Percentiles rank a stretch among this genome's conserved stretches.
phyloP scores from a whole-genome alignment of 1,140 invertebrate genomes.

The Penaeus chinensis region DNA sequence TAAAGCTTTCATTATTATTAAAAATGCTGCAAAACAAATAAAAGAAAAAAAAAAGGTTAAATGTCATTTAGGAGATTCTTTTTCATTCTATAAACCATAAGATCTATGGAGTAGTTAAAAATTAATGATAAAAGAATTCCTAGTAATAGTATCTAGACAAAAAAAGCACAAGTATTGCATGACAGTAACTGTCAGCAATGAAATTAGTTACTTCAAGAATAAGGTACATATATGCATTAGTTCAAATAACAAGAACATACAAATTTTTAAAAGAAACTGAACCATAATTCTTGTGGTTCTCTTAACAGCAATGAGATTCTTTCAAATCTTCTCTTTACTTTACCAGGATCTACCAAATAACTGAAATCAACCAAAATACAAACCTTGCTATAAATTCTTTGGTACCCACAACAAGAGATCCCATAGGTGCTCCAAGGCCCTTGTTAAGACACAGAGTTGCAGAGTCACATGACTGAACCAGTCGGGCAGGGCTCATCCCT shows the following conservation, averaged over 20 bases:
- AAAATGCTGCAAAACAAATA: no score
- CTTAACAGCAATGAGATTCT: constrained; percentile 11
- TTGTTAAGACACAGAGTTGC: constrained; percentile 88
- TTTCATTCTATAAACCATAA: no score
- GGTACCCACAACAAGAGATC: constrained; percentile 85
- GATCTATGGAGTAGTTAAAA: no score
- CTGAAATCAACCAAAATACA: background rate
- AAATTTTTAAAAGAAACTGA: background rate
- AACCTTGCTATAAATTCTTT: constrained; percentile 67
- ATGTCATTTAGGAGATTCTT: no score
- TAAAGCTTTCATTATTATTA: no score
- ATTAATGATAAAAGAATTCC: no score
- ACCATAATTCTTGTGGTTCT: constrained; percentile 63
- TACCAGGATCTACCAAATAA: background rate
- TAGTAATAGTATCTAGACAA: no score
- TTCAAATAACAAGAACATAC: background rate
- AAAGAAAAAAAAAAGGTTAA: no score
- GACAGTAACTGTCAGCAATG: no score
- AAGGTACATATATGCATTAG: background rate
- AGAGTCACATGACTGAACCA: constrained; percentile 81
- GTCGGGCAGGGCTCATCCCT: constrained; percentile 71
- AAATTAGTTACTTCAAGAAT: no score
- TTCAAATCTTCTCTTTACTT: background rate
- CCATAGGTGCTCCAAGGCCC: constrained; percentile 88
- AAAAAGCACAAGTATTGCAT: no score